Base-by-base conservation (phyloP, 2,113 vertebrate species). In the Lanius collurio region DNA sequence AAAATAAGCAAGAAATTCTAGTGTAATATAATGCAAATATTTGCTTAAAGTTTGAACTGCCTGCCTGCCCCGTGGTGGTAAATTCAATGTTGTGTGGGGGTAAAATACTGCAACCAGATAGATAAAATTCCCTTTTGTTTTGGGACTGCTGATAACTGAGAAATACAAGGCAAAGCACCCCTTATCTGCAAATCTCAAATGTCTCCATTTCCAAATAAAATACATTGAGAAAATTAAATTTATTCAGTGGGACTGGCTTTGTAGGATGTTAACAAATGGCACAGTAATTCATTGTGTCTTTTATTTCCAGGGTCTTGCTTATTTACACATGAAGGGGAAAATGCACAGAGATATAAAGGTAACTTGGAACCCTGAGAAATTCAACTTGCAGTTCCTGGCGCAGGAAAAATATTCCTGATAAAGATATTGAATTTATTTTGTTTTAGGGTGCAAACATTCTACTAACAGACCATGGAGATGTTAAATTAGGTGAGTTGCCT, bases 331-430 rank as follows among this genome's bases (percentile, higher is more conserved):
- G 95, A 99, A 99, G 97, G 99, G 98, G 70, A 99, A 99, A 98
- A 99, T 99, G 99, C 99, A 99, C 94, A 98, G 99, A 94, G 99
- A 99, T 95, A 99, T 99, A 87, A 99, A 99, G 99, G 99, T 99
- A 98, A 95, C 37, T 68, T 91, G 80, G 78, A 87, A 52, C 74
- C 91, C 30, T 27, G 64, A 69, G 78, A 88, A n/a, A 44, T 52
- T 83, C 9, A 46, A 7, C 67, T 67, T 47, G 35, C 57, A 68
- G 39, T 39, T 69, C 15, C n/a, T 62, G 14, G 3, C 44, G 57
- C 67, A 71, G 55, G n/a, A 33, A 86, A 23, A 60, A 33, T 18
- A 22, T 39, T 78, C 59, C n/a, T 39, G 31, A 39, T 31, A 16
- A 84, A 96, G 42, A 46, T 14, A 62, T 53, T 53, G 7, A 44